Conservation (phyloP, 2,888 invertebrate species). For the Augiades crinisus region DNA sequence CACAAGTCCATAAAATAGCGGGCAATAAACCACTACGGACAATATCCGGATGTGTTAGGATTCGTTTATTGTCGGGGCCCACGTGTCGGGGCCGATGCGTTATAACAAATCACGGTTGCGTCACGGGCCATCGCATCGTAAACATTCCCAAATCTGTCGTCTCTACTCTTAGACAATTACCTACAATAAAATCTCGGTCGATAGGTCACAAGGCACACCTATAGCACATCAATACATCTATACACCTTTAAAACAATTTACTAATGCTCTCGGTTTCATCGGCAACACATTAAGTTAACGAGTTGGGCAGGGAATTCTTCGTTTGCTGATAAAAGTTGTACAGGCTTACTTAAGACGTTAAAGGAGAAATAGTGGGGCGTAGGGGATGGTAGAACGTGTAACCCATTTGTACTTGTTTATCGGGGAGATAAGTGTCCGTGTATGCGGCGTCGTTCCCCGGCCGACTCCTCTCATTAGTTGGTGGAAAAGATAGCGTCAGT, state of each 20-base stretch:
- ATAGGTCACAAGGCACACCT: conserved; percentile 16
- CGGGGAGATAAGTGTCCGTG: conserved; percentile 65
- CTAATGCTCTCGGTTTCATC: conserved; percentile 40
- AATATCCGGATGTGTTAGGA: conserved; percentile 66
- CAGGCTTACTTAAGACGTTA: conserved; percentile 64
- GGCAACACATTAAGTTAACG: conserved; percentile 57
- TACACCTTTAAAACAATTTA: conserved; percentile 32
- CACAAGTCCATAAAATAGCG: conserved; percentile 63
- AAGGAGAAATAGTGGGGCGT: conserved; percentile 59
- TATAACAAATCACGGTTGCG: conserved; percentile 54
- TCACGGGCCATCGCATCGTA: conserved; percentile 57
- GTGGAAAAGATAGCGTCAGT: conserved; percentile 58
- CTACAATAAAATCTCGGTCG: conserved; percentile 20
- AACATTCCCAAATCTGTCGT: conserved; percentile 49
- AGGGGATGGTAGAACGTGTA: conserved; percentile 64
- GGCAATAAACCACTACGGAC: conserved; percentile 66
- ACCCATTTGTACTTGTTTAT: conserved; percentile 77
- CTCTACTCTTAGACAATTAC: conserved; percentile 43
- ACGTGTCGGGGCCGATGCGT: conserved; percentile 52
- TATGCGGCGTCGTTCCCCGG: conserved; percentile 52
- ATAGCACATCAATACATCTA: conserved; percentile 27
- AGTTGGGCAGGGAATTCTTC: conserved; percentile 50
- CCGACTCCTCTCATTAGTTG: conserved; percentile 68
- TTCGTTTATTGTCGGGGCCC: conserved; percentile 65
- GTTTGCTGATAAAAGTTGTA: conserved; percentile 61